Evolutionary conservation across 2,797 vertebrate genomes (phyloP).

Genomic region (Sphaeramia orbicularis): DNA sequence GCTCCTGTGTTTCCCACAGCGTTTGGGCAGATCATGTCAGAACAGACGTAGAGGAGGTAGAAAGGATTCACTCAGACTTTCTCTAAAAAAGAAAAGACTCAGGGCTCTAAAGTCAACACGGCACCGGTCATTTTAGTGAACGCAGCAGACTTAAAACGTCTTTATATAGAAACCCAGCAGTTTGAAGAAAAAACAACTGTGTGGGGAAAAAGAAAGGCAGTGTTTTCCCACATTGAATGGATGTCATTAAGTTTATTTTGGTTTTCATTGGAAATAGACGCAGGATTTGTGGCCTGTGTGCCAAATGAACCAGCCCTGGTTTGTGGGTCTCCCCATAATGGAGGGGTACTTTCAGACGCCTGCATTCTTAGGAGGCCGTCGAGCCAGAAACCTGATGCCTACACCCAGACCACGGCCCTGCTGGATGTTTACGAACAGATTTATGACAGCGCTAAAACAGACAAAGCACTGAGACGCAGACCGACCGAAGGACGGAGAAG

Average conservation of each 20-base stretch:
- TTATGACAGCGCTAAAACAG: conserved; percentile 85
- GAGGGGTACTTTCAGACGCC: conserved; percentile 82
- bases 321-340: conserved; percentile 84
- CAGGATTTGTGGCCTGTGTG: conserved; percentile 81
- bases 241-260: conserved; percentile 89
- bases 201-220: conserved; percentile 62
- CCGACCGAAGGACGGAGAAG: conserved; percentile 74
- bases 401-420: conserved; percentile 76
- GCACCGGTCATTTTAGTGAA: conserved; percentile 64
- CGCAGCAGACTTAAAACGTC: conserved; percentile 71
- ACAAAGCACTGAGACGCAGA: conserved; percentile 77
- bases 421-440: conserved; percentile 87
- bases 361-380: conserved; percentile 81
- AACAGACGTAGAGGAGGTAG: conserved; percentile 37
- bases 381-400: conserved; percentile 84
- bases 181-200: conserved; percentile 74
- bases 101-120: conserved; percentile 68
- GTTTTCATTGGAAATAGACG: conserved; percentile 87
- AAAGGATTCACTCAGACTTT: conserved; percentile 59
- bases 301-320: conserved; percentile 80
- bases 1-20: conserved; percentile 4
- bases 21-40: conserved; percentile 40
- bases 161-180: conserved; percentile 77
- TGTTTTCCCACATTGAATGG: conserved; percentile 80
- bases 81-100: conserved; percentile 53